phyloP scores from a whole-genome alignment of 1,140 invertebrate genomes.

The Leptopilina boulardi region DNA sequence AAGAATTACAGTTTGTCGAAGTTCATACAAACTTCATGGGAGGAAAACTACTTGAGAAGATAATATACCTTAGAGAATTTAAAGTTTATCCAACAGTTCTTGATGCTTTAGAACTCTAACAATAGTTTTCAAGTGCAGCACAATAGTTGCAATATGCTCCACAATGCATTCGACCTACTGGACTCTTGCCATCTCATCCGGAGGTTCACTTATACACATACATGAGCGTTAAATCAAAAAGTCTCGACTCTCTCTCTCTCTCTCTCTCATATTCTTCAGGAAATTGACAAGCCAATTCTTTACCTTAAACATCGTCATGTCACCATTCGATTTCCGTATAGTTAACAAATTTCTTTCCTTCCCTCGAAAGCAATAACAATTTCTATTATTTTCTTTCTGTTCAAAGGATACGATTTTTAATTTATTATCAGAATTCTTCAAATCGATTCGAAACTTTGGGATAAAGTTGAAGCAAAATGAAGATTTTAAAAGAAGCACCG shows the following conservation, averaged over 20 bases:
- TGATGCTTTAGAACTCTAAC: background rate
- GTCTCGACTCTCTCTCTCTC: background rate
- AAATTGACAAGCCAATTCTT: background rate
- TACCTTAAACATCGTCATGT: background rate
- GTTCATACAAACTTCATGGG: slow-evolving; percentile 20
- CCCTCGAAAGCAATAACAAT: no score
- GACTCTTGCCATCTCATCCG: slow-evolving; percentile 12
- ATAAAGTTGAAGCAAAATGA: no score
- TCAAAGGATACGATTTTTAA: no score
- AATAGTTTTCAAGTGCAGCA: slow-evolving; percentile 18
- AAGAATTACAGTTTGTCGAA: slow-evolving; percentile 3
- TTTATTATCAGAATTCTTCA: no score
- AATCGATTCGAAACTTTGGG: no score
- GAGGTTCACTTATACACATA: background rate
- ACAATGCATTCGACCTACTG: slow-evolving; percentile 6
- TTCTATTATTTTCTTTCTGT: no score
- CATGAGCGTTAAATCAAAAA: background rate
- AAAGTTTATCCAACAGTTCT: background rate
- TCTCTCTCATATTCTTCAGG: no score
- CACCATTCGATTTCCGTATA: background rate
- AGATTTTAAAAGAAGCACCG: no score
- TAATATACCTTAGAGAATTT: slow-evolving; percentile 5
- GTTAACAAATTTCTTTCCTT: background rate
- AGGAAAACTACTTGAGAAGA: slow-evolving; percentile 4
- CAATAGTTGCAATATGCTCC: slow-evolving; percentile 14